Evolutionary conservation across 2,797 vertebrate species (phyloP), one percentile per base, ranked within the genome.

Genomic region (Tokudaia muenninki): DNA sequence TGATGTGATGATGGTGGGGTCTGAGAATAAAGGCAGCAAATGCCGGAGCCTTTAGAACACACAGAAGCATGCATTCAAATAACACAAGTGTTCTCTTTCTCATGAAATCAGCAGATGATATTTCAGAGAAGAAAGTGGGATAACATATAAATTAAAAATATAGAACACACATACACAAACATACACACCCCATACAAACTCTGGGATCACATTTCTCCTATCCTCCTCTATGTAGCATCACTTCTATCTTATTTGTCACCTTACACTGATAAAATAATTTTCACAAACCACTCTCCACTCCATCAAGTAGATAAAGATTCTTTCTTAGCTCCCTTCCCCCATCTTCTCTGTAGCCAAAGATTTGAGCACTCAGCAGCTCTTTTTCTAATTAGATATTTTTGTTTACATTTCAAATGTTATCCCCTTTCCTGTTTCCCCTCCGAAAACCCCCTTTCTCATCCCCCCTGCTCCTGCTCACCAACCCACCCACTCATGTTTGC

Each of bases 41-140:
- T 13, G 9, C 1, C 22, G 57, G 26, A 9, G 10, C 0, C n/a
- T 4, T 0, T 5, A 1, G 26, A 7, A 21, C 12, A 65, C 12
- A 13, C 6, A 47, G 67, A 5, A 77, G 24, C 2, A 16, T 26
- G 13, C 19, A 22, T 7, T 52, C 34, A 17, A 31, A 78, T 13
- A 26, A 34, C 0, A n/a, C 44, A n/a, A 9, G 29, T 44, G 26
- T 0, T 72, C 63, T 77, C 72, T 17, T n/a, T 22, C 19, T 61
- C 4, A 2, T n/a, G 31, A 21, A n/a, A 8, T 59, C 19, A 47
- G 11, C 2, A 50, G 29, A 29, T 17, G 6, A 19, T 61, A 16
- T 41, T 87, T 89, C 41, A 31, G 6, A 72, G 50, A 50, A 14
- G 1, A 7, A 12, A 61, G 26, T 34, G 26, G 1, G 13, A 84